Evolutionary conservation across 2,113 vertebrate species (phyloP).

Genomic region (Neomonachus schauinslandi): DNA sequence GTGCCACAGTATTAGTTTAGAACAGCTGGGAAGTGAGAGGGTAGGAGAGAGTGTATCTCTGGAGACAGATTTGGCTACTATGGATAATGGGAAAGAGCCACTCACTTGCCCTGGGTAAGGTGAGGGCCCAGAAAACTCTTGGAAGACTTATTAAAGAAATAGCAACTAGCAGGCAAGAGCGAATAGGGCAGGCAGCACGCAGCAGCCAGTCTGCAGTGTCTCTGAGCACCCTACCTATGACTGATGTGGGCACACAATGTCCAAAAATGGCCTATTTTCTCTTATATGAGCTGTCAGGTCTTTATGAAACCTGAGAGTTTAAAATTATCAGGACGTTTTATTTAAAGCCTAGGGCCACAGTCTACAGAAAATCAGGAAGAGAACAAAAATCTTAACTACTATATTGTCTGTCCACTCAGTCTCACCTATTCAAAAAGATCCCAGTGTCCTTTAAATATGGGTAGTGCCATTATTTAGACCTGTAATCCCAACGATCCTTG

Average conservation of each 20-base stretch:
- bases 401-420: background rate
- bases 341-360: background rate
- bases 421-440: conserved; percentile 22
- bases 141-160: background rate
- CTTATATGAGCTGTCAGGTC: background rate
- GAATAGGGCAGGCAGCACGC: background rate
- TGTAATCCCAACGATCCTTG: background rate
- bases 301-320: background rate
- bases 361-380: background rate
- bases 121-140: background rate
- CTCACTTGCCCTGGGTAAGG: background rate
- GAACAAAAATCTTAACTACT: background rate
- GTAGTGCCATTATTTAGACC: background rate
- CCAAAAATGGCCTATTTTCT: background rate
- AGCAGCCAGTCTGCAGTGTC: background rate
- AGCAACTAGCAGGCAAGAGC: background rate
- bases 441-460: background rate
- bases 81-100: background rate
- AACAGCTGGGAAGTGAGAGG: background rate
- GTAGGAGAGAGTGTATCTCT: background rate
- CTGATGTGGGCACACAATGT: background rate
- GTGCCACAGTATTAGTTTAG: background rate
- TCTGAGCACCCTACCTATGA: background rate
- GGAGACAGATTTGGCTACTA: conserved; percentile 1
- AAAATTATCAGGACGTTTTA: background rate